Percentiles rank a stretch among this genome's conserved stretches.
Conservation (phyloP, 2,797 vertebrate species). For the Hoplostethus atlanticus region DNA sequence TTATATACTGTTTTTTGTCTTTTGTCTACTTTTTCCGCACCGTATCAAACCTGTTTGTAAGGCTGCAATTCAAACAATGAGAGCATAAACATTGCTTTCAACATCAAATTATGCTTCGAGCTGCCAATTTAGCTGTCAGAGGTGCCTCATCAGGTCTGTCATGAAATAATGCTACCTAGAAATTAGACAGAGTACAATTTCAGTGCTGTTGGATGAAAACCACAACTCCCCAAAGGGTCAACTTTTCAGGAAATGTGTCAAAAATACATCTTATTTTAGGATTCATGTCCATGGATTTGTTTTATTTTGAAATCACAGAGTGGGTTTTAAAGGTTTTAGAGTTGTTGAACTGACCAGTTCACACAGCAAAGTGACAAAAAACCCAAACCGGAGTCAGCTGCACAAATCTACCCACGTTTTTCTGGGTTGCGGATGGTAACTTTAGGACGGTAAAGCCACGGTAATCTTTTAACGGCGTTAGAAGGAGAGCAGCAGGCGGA, state of each 20-base stretch:
- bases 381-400: no score
- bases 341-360: no score
- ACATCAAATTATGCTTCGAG: conserved; percentile 65
- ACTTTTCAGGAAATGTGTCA: no score
- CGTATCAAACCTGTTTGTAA: conserved; percentile 44
- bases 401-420: neutral
- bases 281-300: no score
- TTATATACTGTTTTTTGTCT: neutral
- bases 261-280: no score
- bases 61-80: conserved; percentile 58
- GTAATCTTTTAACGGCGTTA: conserved; percentile 69
- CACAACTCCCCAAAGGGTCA: no score
- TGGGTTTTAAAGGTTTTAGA: no score
- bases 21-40: conserved; percentile 31
- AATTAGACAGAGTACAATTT: conserved; percentile 64
- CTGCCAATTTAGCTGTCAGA: conserved; percentile 19
- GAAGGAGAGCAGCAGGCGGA: conserved; percentile 66
- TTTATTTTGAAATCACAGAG: no score
- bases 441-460: conserved; percentile 47
- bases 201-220: no score
- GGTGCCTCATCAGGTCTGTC: conserved; percentile 57
- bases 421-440: conserved; percentile 41
- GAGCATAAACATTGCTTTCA: conserved; percentile 63
- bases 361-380: no score
- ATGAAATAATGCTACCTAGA: conserved; percentile 63